Conservation (phyloP, 2,113 vertebrate genomes). For the Actenoides lindsayi region DNA sequence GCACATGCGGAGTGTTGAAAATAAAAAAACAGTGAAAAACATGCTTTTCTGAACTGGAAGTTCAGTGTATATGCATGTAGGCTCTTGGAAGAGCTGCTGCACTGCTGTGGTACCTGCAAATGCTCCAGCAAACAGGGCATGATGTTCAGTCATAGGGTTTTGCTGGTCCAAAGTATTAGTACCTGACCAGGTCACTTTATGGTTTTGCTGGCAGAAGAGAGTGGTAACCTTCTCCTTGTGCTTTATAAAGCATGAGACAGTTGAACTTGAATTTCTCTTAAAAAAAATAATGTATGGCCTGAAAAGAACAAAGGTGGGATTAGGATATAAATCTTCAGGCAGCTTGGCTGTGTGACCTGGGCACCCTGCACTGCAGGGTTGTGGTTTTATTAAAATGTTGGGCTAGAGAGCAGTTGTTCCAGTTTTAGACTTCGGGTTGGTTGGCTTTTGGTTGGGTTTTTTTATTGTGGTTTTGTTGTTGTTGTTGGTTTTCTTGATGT, state of each 20-base stretch:
- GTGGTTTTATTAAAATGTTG: neutral
- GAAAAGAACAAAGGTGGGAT: neutral
- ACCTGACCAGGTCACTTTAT: rapidly evolving
- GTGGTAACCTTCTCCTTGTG: neutral
- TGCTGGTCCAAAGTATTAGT: neutral
- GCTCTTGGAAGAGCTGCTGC: neutral
- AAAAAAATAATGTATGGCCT: neutral
- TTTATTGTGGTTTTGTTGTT: neutral
- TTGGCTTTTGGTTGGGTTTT: neutral
- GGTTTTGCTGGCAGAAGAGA: neutral
- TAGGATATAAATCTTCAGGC: neutral
- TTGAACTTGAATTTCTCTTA: neutral
- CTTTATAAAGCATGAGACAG: neutral
- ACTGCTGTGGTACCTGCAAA: neutral
- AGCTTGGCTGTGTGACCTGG: neutral
- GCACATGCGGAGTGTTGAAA: rapidly evolving
- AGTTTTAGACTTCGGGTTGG: neutral
- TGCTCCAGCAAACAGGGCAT: neutral
- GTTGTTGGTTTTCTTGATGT: neutral
- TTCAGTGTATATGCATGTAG: rapidly evolving
- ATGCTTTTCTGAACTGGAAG: neutral
- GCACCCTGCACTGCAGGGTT: neutral
- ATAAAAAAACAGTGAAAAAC: neutral
- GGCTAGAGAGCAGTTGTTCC: neutral
- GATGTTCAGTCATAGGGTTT: neutral